Base-by-base conservation (phyloP, 2,797 vertebrate species). In the Coregonus suidteri region DNA sequence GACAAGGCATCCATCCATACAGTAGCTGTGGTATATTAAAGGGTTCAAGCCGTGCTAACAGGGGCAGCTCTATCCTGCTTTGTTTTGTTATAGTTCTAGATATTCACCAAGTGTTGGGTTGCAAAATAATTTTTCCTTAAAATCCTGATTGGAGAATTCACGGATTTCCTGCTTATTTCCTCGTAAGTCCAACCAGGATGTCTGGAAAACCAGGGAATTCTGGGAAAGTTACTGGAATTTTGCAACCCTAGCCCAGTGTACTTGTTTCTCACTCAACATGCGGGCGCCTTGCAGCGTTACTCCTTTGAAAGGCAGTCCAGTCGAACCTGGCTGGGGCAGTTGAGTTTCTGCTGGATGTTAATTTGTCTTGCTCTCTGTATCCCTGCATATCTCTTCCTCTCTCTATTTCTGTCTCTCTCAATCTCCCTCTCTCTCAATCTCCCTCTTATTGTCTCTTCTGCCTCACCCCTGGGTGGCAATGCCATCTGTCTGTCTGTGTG, bases 1-100 rank as follows among this genome's bases (percentile, higher is more conserved):
- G 59, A 62, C n/a, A 25, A 62, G 20, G 20, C 59, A 62, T 62
- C 20, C 59, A 62, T 62, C 20, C 59, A 62, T 62, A 62, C 84
- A 81, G 86, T 84, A 91, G 86, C 87, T 84, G 88, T 83, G 79
- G 83, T 90, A 87, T 84, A 37, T 90, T 94, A 92, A 92, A 71
- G 92, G 93, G 91, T 88, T 89, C 77, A 92, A 91, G 90, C 91
- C 83, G 87, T 91, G 87, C 88, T 92, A 91, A 92, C 92, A 90
- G 89, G 92, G 87, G 89, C 76, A 79, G 84, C 73, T 81, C 79
- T 53, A 77, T 79, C 80, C 73, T 47, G 83, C 80, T 68, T 47
- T 31, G 68, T 65, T 81, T 3, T 59, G 74, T 56, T 6, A 6
- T 65, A 3, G 35, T 67, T 47, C 68, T 67, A 67, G 30, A 34